phyloP scores from a whole-genome alignment of 1,140 invertebrate genomes.

The Aphaenogaster rudis region DNA sequence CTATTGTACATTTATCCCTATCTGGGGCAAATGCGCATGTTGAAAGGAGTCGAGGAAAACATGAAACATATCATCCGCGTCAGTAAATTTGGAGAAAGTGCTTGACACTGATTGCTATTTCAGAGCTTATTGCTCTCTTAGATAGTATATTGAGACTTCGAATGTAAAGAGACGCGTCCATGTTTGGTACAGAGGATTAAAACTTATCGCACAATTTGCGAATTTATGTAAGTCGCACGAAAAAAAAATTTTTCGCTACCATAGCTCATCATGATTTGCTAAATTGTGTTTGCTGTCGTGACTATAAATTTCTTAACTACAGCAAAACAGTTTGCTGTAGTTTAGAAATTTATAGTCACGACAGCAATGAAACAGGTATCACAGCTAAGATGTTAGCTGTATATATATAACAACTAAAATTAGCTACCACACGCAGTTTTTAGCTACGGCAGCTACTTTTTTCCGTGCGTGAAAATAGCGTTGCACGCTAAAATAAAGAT shows the following conservation, averaged over 20 bases:
- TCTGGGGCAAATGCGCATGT: background rate
- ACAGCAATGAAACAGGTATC: too few species aligned
- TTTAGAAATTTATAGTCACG: too few species aligned
- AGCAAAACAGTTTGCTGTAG: too few species aligned
- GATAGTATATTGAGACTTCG: background rate
- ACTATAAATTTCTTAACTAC: too few species aligned
- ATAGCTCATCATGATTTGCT: too few species aligned
- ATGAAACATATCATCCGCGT: background rate
- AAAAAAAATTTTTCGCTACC: too few species aligned
- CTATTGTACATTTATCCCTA: conserved; percentile 50
- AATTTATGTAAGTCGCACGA: background rate
- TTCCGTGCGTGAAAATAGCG: too few species aligned
- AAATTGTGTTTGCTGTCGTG: too few species aligned
- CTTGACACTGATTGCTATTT: background rate
- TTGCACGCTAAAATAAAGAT: background rate
- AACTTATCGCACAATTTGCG: background rate
- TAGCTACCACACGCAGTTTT: too few species aligned
- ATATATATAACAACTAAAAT: too few species aligned
- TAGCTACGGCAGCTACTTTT: too few species aligned
- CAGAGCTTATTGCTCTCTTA: background rate
- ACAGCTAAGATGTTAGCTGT: too few species aligned
- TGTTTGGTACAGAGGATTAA: background rate
- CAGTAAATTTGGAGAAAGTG: background rate
- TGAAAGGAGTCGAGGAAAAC: background rate
- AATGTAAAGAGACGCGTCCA: background rate